Conservation (phyloP, 2,888 invertebrate genomes). For the Synergus gifuensis region DNA sequence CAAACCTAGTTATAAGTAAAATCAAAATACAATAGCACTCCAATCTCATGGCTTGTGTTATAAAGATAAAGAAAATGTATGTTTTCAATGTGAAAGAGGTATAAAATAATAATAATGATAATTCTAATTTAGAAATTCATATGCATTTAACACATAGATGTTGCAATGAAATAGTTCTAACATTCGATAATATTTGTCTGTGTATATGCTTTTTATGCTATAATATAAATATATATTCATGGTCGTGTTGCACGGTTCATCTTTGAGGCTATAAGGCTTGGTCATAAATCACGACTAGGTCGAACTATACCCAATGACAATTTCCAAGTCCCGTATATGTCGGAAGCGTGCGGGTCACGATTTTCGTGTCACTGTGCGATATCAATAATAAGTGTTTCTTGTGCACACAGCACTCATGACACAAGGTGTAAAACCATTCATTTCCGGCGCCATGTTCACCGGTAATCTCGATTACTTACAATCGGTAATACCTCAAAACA, state of each 20-base stretch:
- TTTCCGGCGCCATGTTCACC: constrained; percentile 47
- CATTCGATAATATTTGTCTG: background rate
- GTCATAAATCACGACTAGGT: constrained; percentile 62
- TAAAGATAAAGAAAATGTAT: background rate
- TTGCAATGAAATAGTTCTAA: background rate
- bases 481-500: constrained; percentile 31
- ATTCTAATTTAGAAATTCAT: background rate
- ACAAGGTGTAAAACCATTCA: constrained; percentile 51
- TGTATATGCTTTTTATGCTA: background rate
- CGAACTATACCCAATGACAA: constrained; percentile 48
- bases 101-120: constrained; percentile 18
- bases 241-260: constrained; percentile 26
- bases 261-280: constrained; percentile 54
- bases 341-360: constrained; percentile 71
- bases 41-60: background rate
- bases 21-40: background rate
- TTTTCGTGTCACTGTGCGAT: constrained; percentile 69
- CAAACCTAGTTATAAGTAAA: constrained; percentile 21
- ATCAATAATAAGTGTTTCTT: constrained; percentile 50
- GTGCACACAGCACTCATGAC: constrained; percentile 56
- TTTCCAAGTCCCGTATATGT: constrained; percentile 64
- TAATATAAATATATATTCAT: background rate
- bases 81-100: background rate
- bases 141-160: background rate
- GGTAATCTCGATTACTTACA: constrained; percentile 30